Base-by-base conservation (phyloP, 2,797 vertebrate species). In the Esox masquinongy region DNA sequence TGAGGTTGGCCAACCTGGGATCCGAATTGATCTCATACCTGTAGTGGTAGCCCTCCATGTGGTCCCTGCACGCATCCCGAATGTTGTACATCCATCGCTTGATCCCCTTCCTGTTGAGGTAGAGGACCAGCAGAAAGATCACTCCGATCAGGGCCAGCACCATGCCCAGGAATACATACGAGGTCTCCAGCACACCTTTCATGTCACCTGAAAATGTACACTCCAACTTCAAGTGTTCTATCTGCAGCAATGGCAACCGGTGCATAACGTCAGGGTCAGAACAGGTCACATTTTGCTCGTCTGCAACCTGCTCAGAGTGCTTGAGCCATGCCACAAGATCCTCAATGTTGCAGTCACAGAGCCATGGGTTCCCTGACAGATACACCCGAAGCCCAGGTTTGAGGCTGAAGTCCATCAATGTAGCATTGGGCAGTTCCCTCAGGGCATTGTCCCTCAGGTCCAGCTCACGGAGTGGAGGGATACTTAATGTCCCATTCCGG, bases 21-120 rank as follows among this genome's bases (percentile, higher is more conserved):
- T 99, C 97, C 3, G 96, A 94, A 75, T 97, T 99, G 79, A 97
- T 97, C 92, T 99, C 98, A 0, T 99, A 99, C 90, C 97, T 94
- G 93, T 99, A 99, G 89, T 99, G 97, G 88, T 99, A 99, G n/a
- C 98, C 97, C 87, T 99, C 98, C 98, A 99, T 98, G 89, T 99
- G 98, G 94, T 99, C 98, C 89, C 97, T 94, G 90, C 98, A 99
- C 70, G 97, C 97, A 59, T 99, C 98, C 88, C 98, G 92, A 88
- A 99, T 96, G 91, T 99, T 99, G 87, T 98, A 95, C 56, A 99
- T 96, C 98, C 98, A 99, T 82, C 95, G 96, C 92, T 99, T 99
- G 90, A 99, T 99, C 75, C 98, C 98, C 86, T 97, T 99, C 76
- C 97, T 93, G 93, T 99, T 99, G 87, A 99, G 93, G 90, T 99